Conservation (phyloP, 2,113 vertebrate species). For the Mus pahari region DNA sequence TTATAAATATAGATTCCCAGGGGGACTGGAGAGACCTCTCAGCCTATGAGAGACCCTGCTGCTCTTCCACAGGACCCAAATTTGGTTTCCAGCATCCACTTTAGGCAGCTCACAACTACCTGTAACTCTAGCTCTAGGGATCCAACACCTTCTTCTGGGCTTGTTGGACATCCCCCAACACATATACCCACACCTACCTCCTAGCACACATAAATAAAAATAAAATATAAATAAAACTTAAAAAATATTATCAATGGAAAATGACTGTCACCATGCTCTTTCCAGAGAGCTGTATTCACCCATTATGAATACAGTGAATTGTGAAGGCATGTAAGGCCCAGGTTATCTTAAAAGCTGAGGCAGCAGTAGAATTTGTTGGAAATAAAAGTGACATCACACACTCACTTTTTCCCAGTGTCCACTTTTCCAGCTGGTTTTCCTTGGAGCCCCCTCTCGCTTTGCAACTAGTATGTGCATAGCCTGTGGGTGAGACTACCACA, state of each 20-base stretch:
- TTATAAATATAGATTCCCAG: slow-evolving; percentile 51
- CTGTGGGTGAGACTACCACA: neutral
- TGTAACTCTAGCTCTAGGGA: neutral
- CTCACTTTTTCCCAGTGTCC: neutral
- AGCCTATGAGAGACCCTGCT: neutral
- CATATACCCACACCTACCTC: neutral
- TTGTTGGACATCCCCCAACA: neutral
- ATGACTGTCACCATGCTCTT: neutral
- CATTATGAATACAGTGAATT: neutral
- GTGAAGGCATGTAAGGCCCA: neutral
- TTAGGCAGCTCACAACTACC: neutral
- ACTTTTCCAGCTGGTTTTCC: neutral
- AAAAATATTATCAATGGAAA: slow-evolving; percentile 28
- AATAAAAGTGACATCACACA: neutral
- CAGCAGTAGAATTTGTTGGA: slow-evolving; percentile 12
- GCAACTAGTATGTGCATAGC: neutral
- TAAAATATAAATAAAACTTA: neutral
- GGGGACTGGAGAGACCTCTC: neutral
- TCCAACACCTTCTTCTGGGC: neutral
- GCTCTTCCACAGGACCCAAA: neutral
- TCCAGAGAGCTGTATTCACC: neutral
- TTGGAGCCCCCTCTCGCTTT: neutral
- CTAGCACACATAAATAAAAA: neutral
- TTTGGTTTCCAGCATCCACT: neutral
- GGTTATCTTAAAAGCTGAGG: neutral